Evolutionary conservation across 2,888 invertebrate genomes (phyloP), one percentile per base, ranked within the genome.

Genomic region (Brenthis hecate): DNA sequence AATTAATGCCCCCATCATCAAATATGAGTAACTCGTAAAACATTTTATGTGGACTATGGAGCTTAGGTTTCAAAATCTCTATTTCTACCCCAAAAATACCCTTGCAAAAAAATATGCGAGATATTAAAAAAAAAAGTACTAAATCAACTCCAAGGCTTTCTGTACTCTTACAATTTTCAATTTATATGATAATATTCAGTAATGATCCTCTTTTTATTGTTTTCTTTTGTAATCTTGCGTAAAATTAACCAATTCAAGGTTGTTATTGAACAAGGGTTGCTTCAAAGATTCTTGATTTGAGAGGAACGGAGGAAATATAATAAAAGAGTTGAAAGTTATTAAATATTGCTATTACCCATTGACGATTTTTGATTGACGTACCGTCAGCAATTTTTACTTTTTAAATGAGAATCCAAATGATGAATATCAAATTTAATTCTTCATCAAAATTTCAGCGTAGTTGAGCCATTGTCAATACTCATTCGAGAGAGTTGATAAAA

Each of bases 121-220:
- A 71, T 68, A 65, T 58, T 63, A 70, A 69, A 70, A 70, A 70
- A 69, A 70, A 69, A 55, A 53, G 32, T 51, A 69, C 50, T 56
- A 61, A 36, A 32, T 36, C 69, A 32, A 69, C 85, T 86, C 85
- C 69, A 81, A 53, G 67, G 50, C 56, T 78, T 80, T 80, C 66
- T 16, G 16, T 81, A 79, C 77, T 69, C 70, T 70, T 71, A 74
- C 79, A 78, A 80, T 81, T 83, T 90, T 88, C 87, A 88, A 90
- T 90, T 88, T 89, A 88, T 88, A 90, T 89, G 88, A 86, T 89
- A 88, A 90, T 89, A 83, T 84, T 83, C 81, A 74, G 80, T 86
- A 89, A 89, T 88, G 84, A 86, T 81, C 78, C 80, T 76, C 73
- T 80, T 85, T 86, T 87, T 85, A 87, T 86, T 89, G 85, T 89